Evolutionary conservation across 2,888 invertebrate species (phyloP).

Genomic region (Megastigmus dorsalis): DNA sequence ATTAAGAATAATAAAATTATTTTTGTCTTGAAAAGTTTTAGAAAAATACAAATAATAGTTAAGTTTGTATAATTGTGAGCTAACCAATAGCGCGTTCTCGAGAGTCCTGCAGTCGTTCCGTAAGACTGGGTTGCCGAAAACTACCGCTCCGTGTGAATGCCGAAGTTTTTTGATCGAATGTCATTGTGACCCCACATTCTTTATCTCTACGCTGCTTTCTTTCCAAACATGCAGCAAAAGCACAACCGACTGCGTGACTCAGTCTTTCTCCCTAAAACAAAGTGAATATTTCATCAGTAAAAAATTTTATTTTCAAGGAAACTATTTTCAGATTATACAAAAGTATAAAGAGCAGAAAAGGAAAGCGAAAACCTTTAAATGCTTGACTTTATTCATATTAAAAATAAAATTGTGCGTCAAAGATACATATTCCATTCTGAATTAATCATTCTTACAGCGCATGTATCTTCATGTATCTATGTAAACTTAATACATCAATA

Average conservation of each 20-base stretch:
- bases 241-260: constrained; percentile 99
- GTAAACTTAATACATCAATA: no score
- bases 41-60: no score
- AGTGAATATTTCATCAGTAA: constrained; percentile 14
- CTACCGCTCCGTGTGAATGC: constrained; percentile 95
- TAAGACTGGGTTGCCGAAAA: constrained; percentile 89
- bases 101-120: constrained; percentile 80
- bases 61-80: constrained; percentile 56
- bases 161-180: constrained; percentile 90
- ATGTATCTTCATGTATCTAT: no score
- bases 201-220: constrained; percentile 98
- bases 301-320: background rate
- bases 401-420: no score
- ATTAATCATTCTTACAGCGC: no score
- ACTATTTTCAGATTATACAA: background rate
- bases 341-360: background rate
- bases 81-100: constrained; percentile 79
- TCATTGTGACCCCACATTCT: constrained; percentile 95
- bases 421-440: no score
- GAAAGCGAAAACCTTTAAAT: no score
- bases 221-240: constrained; percentile 98
- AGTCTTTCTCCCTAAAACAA: constrained; percentile 89
- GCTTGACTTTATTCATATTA: no score
- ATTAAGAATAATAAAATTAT: no score
- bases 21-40: no score